Evolutionary conservation across 2,113 vertebrate genomes (phyloP), one percentile per base, ranked within the genome.

Genomic region (Tachysurus fulvidraco): DNA sequence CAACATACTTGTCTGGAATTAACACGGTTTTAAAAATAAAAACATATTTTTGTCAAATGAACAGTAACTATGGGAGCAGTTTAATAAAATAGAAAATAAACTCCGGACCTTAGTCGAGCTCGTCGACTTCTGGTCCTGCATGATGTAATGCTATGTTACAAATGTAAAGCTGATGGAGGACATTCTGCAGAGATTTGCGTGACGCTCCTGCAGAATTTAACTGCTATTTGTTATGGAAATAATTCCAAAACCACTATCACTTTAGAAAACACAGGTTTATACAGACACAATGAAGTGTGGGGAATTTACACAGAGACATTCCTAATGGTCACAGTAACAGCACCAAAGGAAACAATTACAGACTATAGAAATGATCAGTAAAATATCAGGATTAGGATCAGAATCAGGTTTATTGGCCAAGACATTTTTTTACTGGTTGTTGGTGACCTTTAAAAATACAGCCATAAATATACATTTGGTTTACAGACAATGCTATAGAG

Each of bases 211-310:
- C 73, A 77, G 84, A n/a, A 28, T 78, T 64, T 78, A 41, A 69
- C 44, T 78, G 19, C 17, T 50, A 62, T 77, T 78, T 85, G 60
- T 78, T 85, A 52, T 65, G 73, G 57, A 85, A 79, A 77, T 65
- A 8, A 52, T 9, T 28, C 59, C 16, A 59, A 64, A 52, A 77
- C 23, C 83, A 78, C 41, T 57, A 59, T 59, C 54, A 44, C 78
- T 81, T 60, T 57, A 79, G 30, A 36, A 52, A n/a, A n/a, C n/a
- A 36, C 77, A 79, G 77, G 57, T 36, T 57, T 79, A 36, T 81
- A 81, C 55, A 57, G 19, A 80, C 6, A 19, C 78, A 80, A 9
- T 80, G 78, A 81, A 21, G 78, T 60, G 55, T 23, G 55, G 60
- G 54, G 55, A 60, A 60, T 25, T 81, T 81, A 60, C 78, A 81